Base-by-base conservation (phyloP, 1,140 invertebrate genomes). In the Caerostris darwini region DNA sequence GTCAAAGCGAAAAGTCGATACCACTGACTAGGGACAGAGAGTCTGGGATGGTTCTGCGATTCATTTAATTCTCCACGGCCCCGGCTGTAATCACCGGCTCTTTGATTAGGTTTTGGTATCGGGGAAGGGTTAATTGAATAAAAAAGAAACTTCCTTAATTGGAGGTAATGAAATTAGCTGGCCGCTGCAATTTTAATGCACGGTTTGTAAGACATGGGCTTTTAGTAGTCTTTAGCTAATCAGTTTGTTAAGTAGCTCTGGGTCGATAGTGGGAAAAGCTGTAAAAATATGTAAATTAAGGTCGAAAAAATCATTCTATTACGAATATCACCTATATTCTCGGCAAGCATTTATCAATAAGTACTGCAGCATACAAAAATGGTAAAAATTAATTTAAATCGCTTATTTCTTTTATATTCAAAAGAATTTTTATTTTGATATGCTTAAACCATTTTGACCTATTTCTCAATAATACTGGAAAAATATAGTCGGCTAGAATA, bases 1-100 rank as follows among this genome's bases (percentile, higher is more conserved):
- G 71, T 50, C 8, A 53, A n/a, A 67, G 71, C 34, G 71, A 77
- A 77, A 77, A 77, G 71, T 77, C 71, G 71, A 77, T 77, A 77
- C 10, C 10, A 34, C 8, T 3, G 3, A 77, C 34, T 34, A 77
- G 53, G 71, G 71, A 77, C 71, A 12, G 3, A 50, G 53, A 77
- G 71, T 77, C 71, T 17, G 71, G 34, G 19, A 50, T 50, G 14
- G 53, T 77, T 50, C 14, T 50, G 19, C 12, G 34, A 77, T 12
- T 77, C 71, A 12, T 50, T 53, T 53, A 53, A 77, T 77, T 77
- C 34, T 12, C 71, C 5, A 19, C 34, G 34, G 71, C 10, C n/a
- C 34, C 50, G 50, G 10, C 34, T 12, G 71, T 77, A 53, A 77
- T 77, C 71, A 53, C 71, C 10, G 34, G 34, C 19, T 71, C n/a